These are phyloP conservation scores for Drosophila multiciliata DNA, from an alignment of 2,888 invertebrate species.

Conservation along the genomic window DNA sequence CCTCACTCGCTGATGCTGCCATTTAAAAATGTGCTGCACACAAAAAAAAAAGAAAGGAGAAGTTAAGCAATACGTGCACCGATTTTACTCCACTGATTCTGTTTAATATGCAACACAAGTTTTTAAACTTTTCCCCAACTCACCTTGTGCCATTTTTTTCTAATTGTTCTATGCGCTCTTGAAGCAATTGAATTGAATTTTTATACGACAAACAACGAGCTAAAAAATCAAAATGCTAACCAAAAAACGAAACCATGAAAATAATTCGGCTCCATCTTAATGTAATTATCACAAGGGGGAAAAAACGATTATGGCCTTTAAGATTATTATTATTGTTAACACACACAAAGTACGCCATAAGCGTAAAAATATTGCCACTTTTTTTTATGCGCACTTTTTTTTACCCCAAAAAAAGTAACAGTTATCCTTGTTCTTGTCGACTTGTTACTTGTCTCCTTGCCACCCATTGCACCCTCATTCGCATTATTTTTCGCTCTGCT, in stretches of 20 bases:
- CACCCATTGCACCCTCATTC: conserved; percentile 62
- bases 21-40: conserved; percentile 73
- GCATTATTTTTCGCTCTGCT: conserved; percentile 2
- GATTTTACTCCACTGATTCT: conserved; percentile 37
- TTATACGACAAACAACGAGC: conserved; percentile 53
- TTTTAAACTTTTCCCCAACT: conserved; percentile 41
- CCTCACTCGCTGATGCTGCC: conserved; percentile 54
- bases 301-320: conserved; percentile 59
- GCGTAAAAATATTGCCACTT: conserved; percentile 63
- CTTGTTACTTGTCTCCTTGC: conserved; percentile 30
- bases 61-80: conserved; percentile 55
- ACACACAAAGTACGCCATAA: conserved; percentile 70
- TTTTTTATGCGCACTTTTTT: conserved; percentile 28
- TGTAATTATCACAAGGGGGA: conserved; percentile 71
- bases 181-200: conserved; percentile 73
- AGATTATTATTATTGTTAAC: conserved; percentile 77
- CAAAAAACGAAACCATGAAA: conserved; percentile 24
- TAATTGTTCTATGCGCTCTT: conserved; percentile 50
- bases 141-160: conserved; percentile 41
- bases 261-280: conserved; percentile 63
- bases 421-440: conserved; percentile 31
- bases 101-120: conserved; percentile 65
- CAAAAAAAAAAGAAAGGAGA: conserved; percentile 36
- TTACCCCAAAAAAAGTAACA: conserved; percentile 43
- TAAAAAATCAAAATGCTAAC: conserved; percentile 23